These are phyloP conservation scores for Ginglymostoma cirratum DNA, from an alignment of 2,113 vertebrate species.

Conservation along the genomic window DNA sequence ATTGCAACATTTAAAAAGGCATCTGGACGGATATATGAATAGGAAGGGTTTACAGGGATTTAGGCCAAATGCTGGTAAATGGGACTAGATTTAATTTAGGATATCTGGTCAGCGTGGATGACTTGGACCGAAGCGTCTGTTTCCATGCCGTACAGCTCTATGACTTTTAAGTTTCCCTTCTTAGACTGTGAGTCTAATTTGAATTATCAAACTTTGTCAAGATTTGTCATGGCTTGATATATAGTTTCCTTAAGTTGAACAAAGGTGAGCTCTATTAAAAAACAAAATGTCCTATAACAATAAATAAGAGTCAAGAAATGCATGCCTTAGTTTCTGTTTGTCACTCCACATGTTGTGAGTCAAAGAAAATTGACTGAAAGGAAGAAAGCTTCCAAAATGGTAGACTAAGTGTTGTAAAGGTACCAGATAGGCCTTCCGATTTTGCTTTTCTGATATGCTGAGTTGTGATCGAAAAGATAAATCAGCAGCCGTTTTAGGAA, in stretches of 20 bases:
- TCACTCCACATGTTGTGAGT: background rate
- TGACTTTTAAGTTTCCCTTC: too few relatives aligned
- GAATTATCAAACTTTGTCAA: background rate
- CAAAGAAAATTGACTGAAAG: background rate
- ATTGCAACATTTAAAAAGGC: too few relatives aligned
- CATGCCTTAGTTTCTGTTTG: slow-evolving; percentile 4
- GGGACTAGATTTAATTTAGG: too few relatives aligned
- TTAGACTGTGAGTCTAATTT: background rate
- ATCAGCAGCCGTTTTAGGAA: background rate
- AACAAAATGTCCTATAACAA: background rate
- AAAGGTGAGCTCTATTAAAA: background rate
- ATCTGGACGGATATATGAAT: too few relatives aligned
- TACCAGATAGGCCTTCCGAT: background rate
- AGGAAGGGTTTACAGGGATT: too few relatives aligned
- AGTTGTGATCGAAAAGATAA: slow-evolving; percentile 20
- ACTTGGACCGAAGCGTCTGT: too few relatives aligned
- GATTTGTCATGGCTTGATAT: background rate
- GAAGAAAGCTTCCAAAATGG: too few relatives aligned
- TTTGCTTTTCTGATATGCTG: background rate
- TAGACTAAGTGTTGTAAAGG: background rate
- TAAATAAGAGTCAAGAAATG: background rate
- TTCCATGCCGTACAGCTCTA: too few relatives aligned
- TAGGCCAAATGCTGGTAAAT: too few relatives aligned
- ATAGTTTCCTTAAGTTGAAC: background rate
- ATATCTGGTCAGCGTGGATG: too few relatives aligned